Conservation (phyloP, 2,888 invertebrate species). For the Elmis aenea region DNA sequence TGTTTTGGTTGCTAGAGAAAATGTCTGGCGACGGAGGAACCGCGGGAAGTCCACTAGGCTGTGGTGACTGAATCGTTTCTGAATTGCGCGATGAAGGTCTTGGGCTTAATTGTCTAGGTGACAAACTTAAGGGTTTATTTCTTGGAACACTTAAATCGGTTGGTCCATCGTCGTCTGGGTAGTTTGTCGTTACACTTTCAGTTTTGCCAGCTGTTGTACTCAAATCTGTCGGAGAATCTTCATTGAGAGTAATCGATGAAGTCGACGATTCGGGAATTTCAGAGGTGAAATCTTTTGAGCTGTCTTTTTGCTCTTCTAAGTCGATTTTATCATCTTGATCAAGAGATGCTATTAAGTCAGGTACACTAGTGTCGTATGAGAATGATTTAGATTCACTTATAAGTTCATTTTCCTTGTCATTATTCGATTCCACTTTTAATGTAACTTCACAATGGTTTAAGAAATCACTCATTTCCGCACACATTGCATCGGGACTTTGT, state of each 20-base stretch:
- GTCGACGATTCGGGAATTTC: background rate
- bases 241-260: conserved; percentile 4
- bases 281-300: background rate
- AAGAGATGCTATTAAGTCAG: background rate
- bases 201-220: conserved; percentile 25
- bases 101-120: conserved; percentile 44
- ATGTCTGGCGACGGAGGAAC: conserved; percentile 67
- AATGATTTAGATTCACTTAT: conserved; percentile 20
- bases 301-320: background rate
- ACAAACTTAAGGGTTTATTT: conserved; percentile 43
- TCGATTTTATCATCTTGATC: background rate
- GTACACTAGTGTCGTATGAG: background rate
- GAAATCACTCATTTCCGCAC: conserved; percentile 6
- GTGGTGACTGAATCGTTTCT: conserved; percentile 68
- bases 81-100: conserved; percentile 65
- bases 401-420: conserved; percentile 23
- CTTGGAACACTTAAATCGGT: conserved; percentile 58
- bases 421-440: conserved; percentile 16
- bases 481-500: conserved; percentile 39
- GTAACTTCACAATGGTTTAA: conserved; percentile 5
- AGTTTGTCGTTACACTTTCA: conserved; percentile 10
- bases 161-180: conserved; percentile 47
- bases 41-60: conserved; percentile 66
- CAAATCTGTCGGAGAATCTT: conserved; percentile 35
- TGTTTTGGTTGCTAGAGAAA: conserved; percentile 40